Percentiles rank a stretch among this genome's conserved stretches.
phyloP scores from a whole-genome alignment of 2,888 invertebrate genomes.

The Apodemia hepburni region DNA sequence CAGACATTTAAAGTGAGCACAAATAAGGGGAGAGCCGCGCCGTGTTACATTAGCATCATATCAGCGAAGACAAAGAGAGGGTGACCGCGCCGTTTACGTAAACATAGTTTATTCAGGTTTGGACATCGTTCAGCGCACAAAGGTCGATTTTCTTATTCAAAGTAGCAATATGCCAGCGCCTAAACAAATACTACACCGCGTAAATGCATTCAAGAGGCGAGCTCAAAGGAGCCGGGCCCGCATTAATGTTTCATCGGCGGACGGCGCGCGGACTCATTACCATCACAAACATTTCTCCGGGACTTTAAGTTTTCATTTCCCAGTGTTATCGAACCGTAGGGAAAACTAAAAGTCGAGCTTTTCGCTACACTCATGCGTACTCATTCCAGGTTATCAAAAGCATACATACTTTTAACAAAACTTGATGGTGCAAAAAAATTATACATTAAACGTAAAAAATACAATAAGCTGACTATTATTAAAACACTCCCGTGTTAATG shows the following conservation, averaged over 20 bases:
- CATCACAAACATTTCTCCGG: constrained; percentile 46
- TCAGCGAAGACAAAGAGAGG: constrained; percentile 14
- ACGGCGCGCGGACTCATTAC: constrained; percentile 51
- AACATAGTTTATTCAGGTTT: constrained; percentile 35
- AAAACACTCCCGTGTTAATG: too few relatives aligned
- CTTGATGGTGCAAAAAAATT: too few relatives aligned
- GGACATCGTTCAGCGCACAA: constrained; percentile 37
- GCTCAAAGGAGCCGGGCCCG: constrained; percentile 25
- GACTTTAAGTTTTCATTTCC: neutral
- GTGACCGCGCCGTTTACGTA: constrained; percentile 33
- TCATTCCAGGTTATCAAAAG: too few relatives aligned
- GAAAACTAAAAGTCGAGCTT: too few relatives aligned
- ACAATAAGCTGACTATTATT: too few relatives aligned
- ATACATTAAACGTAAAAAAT: too few relatives aligned
- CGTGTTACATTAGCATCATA: constrained; percentile 28
- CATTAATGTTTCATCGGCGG: constrained; percentile 44
- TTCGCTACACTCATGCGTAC: neutral
- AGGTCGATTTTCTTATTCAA: constrained; percentile 63
- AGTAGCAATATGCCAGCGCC: constrained; percentile 66
- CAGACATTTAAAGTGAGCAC: neutral
- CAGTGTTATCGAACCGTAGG: neutral
- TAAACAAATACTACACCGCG: constrained; percentile 63
- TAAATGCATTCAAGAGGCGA: constrained; percentile 48
- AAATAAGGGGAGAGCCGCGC: constrained; percentile 18
- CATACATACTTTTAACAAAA: too few relatives aligned